Evolutionary conservation across 2,113 vertebrate species (phyloP).

Genomic region (Vulpes ferrilata): DNA sequence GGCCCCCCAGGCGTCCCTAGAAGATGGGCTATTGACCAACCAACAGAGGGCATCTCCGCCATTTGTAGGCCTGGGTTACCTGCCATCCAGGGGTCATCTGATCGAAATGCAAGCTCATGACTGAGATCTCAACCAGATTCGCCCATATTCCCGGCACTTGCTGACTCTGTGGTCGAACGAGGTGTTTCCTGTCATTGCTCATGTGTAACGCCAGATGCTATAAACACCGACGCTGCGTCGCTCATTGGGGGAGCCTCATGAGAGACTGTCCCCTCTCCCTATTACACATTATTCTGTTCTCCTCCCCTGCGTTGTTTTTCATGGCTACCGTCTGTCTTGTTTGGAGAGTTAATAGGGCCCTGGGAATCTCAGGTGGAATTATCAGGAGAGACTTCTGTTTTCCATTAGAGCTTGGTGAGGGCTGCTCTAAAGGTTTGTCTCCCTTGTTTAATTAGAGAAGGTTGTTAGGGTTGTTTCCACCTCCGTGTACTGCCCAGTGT

Average conservation of each 20-base stretch:
- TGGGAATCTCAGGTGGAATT: constrained; percentile 28
- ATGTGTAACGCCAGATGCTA: neutral
- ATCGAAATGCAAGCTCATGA: neutral
- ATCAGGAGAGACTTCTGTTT: constrained; percentile 55
- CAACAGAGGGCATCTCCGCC: fast-evolving
- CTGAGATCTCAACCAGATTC: neutral
- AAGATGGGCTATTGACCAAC: too few relatives aligned
- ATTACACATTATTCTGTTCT: neutral
- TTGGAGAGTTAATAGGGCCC: neutral
- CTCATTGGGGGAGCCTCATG: neutral
- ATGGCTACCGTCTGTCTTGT: neutral
- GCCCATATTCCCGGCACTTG: fast-evolving
- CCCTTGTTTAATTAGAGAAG: constrained; percentile 67
- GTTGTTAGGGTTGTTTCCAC: neutral
- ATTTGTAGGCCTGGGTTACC: neutral
- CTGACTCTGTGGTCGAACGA: too few relatives aligned
- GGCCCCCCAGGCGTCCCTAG: neutral
- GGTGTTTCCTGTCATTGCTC: neutral
- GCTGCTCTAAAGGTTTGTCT: constrained; percentile 24
- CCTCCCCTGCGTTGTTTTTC: neutral
- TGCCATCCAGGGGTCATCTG: neutral
- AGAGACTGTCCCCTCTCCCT: neutral
- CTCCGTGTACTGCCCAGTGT: neutral
- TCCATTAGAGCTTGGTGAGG: neutral
- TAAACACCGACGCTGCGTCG: fast-evolving